These are phyloP conservation scores for Apis cerana DNA, from an alignment of 1,140 invertebrate genomes.

Conservation along the genomic window DNA sequence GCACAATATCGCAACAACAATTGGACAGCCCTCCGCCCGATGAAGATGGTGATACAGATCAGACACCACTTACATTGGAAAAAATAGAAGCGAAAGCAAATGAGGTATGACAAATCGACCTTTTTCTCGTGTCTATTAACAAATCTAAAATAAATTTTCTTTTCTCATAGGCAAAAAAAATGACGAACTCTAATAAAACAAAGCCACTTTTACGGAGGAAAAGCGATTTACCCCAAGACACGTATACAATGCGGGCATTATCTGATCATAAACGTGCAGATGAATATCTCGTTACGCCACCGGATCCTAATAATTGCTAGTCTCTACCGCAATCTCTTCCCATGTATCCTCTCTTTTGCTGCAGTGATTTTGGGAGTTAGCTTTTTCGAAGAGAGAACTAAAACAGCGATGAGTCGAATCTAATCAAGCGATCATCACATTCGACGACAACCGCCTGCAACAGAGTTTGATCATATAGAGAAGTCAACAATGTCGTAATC, in stretches of 20 bases:
- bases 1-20: slow-evolving; percentile 69
- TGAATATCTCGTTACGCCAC: slow-evolving; percentile 91
- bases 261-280: slow-evolving; percentile 96
- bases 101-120: slow-evolving; percentile 84
- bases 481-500: slow-evolving; percentile 45
- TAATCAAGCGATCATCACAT: not conserved
- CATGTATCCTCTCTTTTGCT: slow-evolving; percentile 77
- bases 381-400: slow-evolving; percentile 53
- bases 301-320: slow-evolving; percentile 93
- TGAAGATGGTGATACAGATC: slow-evolving; percentile 84
- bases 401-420: slow-evolving; percentile 54
- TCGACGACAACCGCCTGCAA: slow-evolving; percentile 42
- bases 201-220: slow-evolving; percentile 95
- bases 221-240: slow-evolving; percentile 96
- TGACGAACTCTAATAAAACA: slow-evolving; percentile 85
- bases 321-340: slow-evolving; percentile 79
- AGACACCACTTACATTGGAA: slow-evolving; percentile 84
- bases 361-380: slow-evolving; percentile 77
- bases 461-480: slow-evolving; percentile 57
- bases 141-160: slow-evolving; percentile 40
- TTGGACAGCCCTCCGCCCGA: slow-evolving; percentile 80
- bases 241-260: slow-evolving; percentile 93
- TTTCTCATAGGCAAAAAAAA: slow-evolving; percentile 76
- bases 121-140: slow-evolving; percentile 26
- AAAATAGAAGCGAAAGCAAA: slow-evolving; percentile 90